Evolutionary conservation across 2,888 invertebrate species (phyloP).

Genomic region (Girardia tigrina): DNA sequence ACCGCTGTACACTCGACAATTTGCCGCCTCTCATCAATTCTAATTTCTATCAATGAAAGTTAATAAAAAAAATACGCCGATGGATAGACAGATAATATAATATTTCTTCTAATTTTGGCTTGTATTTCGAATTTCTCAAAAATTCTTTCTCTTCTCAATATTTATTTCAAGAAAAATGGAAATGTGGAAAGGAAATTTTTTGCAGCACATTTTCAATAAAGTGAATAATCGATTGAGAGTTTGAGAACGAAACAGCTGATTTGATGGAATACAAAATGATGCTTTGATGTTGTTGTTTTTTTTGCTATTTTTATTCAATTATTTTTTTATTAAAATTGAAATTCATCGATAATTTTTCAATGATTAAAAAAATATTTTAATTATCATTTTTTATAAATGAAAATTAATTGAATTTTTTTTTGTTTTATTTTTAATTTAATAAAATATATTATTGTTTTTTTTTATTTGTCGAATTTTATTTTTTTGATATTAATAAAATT

Average conservation of each 20-base stretch:
- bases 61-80: neutral
- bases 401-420: no score
- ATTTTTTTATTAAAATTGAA: no score
- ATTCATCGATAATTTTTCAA: no score
- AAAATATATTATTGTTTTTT: no score
- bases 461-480: no score
- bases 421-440: no score
- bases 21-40: neutral
- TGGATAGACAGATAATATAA: constrained; percentile 23
- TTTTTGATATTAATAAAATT: no score
- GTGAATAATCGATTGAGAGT: neutral
- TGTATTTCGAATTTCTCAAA: neutral
- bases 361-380: no score
- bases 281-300: no score
- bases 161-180: neutral
- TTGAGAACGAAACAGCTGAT: neutral
- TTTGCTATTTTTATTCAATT: no score
- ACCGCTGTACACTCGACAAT: neutral
- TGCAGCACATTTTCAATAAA: neutral
- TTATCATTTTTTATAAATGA: no score
- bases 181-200: constrained; percentile 2
- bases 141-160: constrained; percentile 10
- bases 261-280: no score
- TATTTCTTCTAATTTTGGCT: constrained; percentile 7
- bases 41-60: neutral